Evolutionary conservation across 2,888 invertebrate genomes (phyloP).

Genomic region (Stenolophus ochropezus): DNA sequence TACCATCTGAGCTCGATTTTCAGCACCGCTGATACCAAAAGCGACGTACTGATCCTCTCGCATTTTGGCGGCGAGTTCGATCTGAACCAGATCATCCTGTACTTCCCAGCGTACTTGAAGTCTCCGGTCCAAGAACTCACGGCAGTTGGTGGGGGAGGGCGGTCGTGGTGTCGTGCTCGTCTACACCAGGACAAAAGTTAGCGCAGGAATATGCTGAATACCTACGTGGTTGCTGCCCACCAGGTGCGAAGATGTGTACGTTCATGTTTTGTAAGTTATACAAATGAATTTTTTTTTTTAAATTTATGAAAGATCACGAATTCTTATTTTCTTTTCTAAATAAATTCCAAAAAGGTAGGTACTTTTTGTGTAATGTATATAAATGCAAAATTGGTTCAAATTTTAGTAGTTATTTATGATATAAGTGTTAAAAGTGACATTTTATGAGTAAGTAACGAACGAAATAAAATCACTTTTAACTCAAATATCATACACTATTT

Average conservation of each 20-base stretch:
- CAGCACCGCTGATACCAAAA: slow-evolving; percentile 88
- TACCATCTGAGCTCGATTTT: slow-evolving; percentile 84
- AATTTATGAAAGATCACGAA: background rate
- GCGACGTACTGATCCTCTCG: slow-evolving; percentile 91
- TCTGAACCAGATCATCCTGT: slow-evolving; percentile 83
- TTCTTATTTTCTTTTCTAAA: too few species aligned
- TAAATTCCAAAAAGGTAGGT: too few species aligned
- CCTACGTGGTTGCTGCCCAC: slow-evolving; percentile 7
- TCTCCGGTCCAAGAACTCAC: slow-evolving; percentile 87
- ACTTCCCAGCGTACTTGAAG: slow-evolving; percentile 92
- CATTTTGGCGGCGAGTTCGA: slow-evolving; percentile 86
- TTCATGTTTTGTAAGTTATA: background rate
- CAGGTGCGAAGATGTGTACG: background rate
- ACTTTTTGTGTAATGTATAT: too few species aligned
- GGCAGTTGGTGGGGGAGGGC: slow-evolving; percentile 82
- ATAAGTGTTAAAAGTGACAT: too few species aligned
- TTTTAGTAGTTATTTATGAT: too few species aligned
- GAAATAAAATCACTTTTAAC: too few species aligned
- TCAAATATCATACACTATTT: too few species aligned
- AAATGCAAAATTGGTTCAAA: too few species aligned
- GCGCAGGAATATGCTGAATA: background rate
- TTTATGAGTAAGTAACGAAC: too few species aligned
- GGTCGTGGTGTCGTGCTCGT: slow-evolving; percentile 86
- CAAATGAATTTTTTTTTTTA: too few species aligned
- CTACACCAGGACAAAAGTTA: slow-evolving; percentile 72